These are phyloP conservation scores for Lasiurus cinereus DNA, from an alignment of 2,113 vertebrate species.

Conservation along the genomic window DNA sequence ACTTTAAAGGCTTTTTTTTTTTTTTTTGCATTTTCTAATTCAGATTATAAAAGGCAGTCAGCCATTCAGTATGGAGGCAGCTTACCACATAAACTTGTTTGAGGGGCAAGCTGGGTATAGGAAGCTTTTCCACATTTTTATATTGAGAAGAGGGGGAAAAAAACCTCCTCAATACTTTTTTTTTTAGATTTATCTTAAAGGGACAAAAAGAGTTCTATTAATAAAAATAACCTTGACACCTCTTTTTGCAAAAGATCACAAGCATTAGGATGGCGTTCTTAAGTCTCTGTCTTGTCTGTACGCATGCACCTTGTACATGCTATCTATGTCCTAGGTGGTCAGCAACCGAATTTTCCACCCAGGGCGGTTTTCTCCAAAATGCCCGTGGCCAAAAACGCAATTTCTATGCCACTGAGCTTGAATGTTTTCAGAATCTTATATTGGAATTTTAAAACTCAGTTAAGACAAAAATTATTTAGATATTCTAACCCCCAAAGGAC, in stretches of 20 bases:
- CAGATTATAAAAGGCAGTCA: constrained; percentile 75
- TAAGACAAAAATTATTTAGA: constrained; percentile 36
- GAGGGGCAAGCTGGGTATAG: not conserved
- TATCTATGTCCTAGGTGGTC: not conserved
- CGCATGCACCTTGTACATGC: not conserved
- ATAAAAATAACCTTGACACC: constrained; percentile 62
- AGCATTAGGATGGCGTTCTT: not conserved
- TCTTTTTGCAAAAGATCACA: constrained; percentile 52
- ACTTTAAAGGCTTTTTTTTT: constrained; percentile 76
- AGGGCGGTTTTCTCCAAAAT: not conserved
- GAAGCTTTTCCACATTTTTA: constrained; percentile 49
- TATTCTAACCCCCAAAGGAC: not conserved
- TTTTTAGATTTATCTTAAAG: constrained; percentile 58
- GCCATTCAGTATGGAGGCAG: constrained; percentile 68
- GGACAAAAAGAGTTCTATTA: constrained; percentile 40
- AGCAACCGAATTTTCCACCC: constrained; percentile 49
- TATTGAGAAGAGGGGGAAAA: not conserved
- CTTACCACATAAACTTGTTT: constrained; percentile 74
- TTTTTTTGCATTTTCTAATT: constrained; percentile 77
- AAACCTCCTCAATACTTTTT: not conserved
- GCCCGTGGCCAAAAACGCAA: constrained; percentile 40
- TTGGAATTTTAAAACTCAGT: constrained; percentile 70
- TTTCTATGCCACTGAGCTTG: constrained; percentile 22
- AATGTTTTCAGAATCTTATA: constrained; percentile 58
- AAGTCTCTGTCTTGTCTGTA: not conserved